Evolutionary conservation across 64 coral and sea anemone genomes (phyloP).

Genomic region (Hydrozoanthus tunicans): DNA sequence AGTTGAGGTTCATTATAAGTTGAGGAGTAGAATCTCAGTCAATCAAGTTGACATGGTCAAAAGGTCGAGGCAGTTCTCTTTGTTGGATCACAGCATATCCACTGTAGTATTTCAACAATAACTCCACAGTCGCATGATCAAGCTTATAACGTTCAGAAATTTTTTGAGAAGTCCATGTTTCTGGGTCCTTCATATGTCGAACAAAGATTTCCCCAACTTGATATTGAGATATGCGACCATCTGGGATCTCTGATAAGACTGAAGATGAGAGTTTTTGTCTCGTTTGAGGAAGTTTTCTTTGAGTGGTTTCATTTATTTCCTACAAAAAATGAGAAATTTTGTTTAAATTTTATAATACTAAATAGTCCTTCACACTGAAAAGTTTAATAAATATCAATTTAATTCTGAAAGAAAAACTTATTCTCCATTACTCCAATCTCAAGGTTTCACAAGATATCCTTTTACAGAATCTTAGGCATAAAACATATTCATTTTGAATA

Average conservation of each 20-base stretch:
- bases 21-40: conserved; percentile 8
- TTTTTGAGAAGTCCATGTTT: conserved; percentile 71
- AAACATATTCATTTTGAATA: no score
- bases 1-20: no score
- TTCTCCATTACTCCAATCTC: no score
- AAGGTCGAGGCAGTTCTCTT: conserved; percentile 63
- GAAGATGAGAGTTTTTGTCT: conserved; percentile 20
- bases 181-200: conserved; percentile 49
- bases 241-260: conserved; percentile 3
- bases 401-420: no score
- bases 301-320: conserved; percentile 16
- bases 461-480: no score
- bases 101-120: conserved; percentile 73
- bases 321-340: background rate
- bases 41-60: conserved; percentile 65
- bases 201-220: conserved; percentile 77
- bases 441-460: no score
- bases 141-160: conserved; percentile 77
- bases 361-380: no score
- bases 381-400: no score
- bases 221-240: conserved; percentile 64
- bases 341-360: no score
- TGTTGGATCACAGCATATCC: conserved; percentile 81
- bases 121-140: conserved; percentile 50
- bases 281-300: conserved; percentile 42